These are phyloP conservation scores for Microplitis mediator DNA, from an alignment of 1,140 invertebrate species.

Conservation along the genomic window DNA sequence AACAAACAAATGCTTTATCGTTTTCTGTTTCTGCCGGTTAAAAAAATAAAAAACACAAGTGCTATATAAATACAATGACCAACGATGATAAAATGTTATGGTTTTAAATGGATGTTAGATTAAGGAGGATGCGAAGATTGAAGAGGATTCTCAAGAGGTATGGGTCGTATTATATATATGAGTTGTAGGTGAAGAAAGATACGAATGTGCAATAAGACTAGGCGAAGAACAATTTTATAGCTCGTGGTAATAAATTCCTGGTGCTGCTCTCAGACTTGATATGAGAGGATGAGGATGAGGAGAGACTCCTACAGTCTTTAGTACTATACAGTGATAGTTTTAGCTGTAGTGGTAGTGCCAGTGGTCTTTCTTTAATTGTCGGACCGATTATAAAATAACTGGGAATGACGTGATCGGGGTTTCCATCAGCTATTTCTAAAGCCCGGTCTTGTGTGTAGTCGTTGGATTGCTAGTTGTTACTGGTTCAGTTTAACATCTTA, in stretches of 20 bases:
- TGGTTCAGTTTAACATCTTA: slow-evolving; percentile 15
- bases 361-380: slow-evolving; percentile 49
- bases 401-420: slow-evolving; percentile 32
- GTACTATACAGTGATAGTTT: too few species aligned
- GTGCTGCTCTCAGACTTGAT: slow-evolving; percentile 2
- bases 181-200: not conserved
- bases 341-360: not conserved
- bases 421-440: slow-evolving; percentile 3
- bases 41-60: too few species aligned
- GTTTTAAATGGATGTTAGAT: not conserved
- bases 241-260: slow-evolving; percentile 54
- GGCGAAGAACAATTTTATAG: slow-evolving; percentile 26
- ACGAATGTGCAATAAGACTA: not conserved
- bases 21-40: too few species aligned
- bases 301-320: slow-evolving; percentile 37
- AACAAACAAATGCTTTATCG: too few species aligned
- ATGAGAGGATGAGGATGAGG: too few species aligned
- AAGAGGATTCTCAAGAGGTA: not conserved
- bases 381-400: slow-evolving; percentile 51
- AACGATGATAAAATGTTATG: too few species aligned
- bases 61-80: too few species aligned
- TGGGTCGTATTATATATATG: not conserved
- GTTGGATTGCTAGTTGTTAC: not conserved
- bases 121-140: not conserved
- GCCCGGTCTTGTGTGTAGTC: not conserved